A percentile compares a stretch with the other conserved stretches of the same genome.
Evolutionary conservation across 2,113 vertebrate species (phyloP).

Genomic region (Mirza zaza): DNA sequence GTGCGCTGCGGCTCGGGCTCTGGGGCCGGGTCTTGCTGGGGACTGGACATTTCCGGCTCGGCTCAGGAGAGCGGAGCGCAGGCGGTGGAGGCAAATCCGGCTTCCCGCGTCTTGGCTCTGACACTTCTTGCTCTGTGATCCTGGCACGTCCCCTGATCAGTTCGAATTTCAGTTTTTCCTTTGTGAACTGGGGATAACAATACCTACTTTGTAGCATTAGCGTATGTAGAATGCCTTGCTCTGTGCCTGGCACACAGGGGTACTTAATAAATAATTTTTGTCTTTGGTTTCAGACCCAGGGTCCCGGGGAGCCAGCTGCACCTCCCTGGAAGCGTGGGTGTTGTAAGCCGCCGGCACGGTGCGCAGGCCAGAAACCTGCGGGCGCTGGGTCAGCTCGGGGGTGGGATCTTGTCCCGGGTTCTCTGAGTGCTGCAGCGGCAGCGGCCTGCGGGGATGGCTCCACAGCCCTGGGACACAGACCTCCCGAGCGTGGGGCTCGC

Average conservation of each 20-base stretch:
- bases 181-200: background rate
- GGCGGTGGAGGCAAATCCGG: background rate
- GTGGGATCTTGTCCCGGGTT: background rate
- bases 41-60: background rate
- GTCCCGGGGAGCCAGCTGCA: background rate
- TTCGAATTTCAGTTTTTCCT: background rate
- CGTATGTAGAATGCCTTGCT: background rate
- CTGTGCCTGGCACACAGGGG: background rate
- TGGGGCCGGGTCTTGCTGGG: background rate
- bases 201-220: too few relatives aligned
- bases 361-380: background rate
- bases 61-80: background rate
- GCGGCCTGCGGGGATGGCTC: background rate
- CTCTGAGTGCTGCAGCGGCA: background rate
- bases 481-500: background rate
- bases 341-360: background rate
- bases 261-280: background rate
- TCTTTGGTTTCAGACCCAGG: background rate
- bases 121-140: background rate
- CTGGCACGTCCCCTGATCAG: background rate
- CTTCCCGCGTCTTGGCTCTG: background rate
- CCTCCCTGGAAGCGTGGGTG: background rate
- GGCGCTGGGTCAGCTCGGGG: background rate
- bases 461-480: background rate
- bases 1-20: background rate